Conservation (phyloP, 1,140 invertebrate species). For the Antheraea pernyi region DNA sequence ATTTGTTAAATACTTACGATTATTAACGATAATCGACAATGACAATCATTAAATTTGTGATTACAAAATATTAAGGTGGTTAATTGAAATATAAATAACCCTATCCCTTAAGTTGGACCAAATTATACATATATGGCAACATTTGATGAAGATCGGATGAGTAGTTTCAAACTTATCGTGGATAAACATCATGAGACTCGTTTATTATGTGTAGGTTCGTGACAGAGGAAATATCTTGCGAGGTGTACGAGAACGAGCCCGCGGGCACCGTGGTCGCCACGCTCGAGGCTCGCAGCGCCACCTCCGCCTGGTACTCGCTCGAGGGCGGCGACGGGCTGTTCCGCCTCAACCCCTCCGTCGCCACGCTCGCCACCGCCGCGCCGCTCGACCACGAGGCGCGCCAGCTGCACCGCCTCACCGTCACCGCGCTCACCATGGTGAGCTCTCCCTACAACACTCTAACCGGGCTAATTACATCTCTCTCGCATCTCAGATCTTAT, state of each 20-base stretch:
- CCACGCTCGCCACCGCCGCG: constrained; percentile 86
- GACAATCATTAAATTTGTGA: too few species aligned
- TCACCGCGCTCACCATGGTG: constrained; percentile 93
- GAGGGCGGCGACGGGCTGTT: constrained; percentile 88
- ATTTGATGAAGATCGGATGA: too few species aligned
- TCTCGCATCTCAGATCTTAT: too few species aligned
- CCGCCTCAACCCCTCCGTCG: constrained; percentile 91
- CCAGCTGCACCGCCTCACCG: constrained; percentile 89
- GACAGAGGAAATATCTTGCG: constrained; percentile 80
- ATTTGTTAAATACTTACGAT: too few species aligned
- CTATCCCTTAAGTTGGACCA: too few species aligned
- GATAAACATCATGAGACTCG: too few species aligned
- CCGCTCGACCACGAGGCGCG: constrained; percentile 89
- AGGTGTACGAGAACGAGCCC: constrained; percentile 92
- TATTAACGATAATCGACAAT: too few species aligned
- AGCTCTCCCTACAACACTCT: constrained; percentile 40
- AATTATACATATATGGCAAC: too few species aligned
- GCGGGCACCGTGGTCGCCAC: constrained; percentile 88
- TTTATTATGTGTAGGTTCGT: constrained; percentile 77
- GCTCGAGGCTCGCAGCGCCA: constrained; percentile 88
- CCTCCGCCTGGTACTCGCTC: constrained; percentile 91
- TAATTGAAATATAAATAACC: too few species aligned
- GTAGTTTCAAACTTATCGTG: too few species aligned
- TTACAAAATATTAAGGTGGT: too few species aligned
- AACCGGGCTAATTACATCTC: too few species aligned